Evolutionary conservation across 2,797 vertebrate species (phyloP).

Genomic region (Cottoperca gobio): DNA sequence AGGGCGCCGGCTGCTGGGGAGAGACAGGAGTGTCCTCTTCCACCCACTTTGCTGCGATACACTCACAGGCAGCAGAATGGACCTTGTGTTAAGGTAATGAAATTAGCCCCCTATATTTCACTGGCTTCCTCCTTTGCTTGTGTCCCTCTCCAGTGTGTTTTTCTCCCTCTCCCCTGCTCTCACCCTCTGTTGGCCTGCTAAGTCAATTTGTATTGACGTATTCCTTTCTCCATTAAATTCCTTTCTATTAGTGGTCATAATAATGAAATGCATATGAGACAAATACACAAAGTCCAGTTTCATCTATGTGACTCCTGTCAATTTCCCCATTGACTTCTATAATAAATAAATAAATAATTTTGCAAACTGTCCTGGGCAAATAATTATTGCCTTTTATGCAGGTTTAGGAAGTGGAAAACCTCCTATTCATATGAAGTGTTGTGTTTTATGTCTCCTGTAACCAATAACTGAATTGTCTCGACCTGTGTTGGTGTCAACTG

Average conservation of each 20-base stretch:
- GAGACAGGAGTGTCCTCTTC: too few relatives aligned
- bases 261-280: constrained; percentile 73
- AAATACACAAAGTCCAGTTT: constrained; percentile 24
- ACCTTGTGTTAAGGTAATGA: constrained; percentile 7
- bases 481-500: neutral
- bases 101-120: neutral
- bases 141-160: neutral
- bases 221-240: constrained; percentile 60
- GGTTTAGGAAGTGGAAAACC: neutral
- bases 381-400: neutral
- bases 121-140: neutral
- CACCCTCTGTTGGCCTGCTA: constrained; percentile 23
- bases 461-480: neutral
- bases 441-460: neutral
- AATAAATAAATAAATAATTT: neutral
- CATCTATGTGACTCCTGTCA: neutral
- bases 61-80: constrained; percentile 1
- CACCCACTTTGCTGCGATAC: neutral
- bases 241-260: constrained; percentile 70
- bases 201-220: constrained; percentile 73
- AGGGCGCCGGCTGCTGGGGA: too few relatives aligned
- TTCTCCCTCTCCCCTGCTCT: neutral
- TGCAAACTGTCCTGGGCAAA: neutral
- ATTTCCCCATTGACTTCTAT: neutral
- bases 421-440: neutral